Conservation (phyloP, 2,113 vertebrate genomes). For the Alaudala cheleensis region DNA sequence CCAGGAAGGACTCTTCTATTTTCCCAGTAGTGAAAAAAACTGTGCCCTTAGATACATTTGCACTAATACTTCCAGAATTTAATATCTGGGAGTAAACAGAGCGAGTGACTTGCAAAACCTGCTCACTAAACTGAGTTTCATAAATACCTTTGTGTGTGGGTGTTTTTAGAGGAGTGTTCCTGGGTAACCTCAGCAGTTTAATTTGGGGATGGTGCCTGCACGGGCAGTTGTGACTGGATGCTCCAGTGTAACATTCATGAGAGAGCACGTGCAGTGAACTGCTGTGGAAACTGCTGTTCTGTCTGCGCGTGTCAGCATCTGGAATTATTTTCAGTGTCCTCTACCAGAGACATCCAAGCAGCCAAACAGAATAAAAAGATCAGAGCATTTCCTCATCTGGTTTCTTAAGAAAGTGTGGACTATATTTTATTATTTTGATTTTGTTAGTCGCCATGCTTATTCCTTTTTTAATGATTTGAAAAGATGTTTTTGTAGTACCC, state of each 20-base stretch:
- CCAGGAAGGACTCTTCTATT: background rate
- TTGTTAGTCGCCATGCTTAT: background rate
- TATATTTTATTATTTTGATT: background rate
- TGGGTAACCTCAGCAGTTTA: background rate
- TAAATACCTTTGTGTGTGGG: background rate
- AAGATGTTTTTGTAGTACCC: background rate
- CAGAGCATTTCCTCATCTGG: background rate
- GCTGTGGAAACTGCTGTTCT: fast-evolving
- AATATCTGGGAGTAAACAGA: background rate
- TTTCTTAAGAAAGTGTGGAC: background rate
- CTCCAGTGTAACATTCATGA: background rate
- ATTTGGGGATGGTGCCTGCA: background rate
- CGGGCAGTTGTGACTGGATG: background rate
- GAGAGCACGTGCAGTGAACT: background rate
- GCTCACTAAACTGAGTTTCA: background rate
- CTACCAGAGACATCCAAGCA: background rate
- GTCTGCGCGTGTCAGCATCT: background rate
- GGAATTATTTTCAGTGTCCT: background rate
- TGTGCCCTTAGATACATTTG: background rate
- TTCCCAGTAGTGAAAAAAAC: background rate
- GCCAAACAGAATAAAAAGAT: background rate
- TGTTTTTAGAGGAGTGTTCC: background rate
- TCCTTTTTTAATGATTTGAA: background rate
- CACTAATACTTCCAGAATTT: background rate
- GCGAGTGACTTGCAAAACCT: background rate